phyloP scores from a whole-genome alignment of 1,140 invertebrate genomes.

The Macrobrachium rosenbergii region DNA sequence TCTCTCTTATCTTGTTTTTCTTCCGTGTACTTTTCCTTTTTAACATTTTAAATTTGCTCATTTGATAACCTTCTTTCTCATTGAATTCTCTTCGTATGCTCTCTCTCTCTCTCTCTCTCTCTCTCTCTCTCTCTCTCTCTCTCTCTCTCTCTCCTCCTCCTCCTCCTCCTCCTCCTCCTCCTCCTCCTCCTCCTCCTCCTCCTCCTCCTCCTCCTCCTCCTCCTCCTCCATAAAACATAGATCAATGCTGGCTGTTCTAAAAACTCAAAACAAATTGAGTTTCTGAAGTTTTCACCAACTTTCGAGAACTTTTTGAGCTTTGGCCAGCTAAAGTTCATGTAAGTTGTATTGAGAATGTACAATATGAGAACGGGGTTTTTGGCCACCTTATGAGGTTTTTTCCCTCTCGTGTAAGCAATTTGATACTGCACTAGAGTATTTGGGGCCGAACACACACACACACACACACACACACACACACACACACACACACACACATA shows the following conservation, averaged over 20 bases:
- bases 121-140: not conserved
- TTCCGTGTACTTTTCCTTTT: not conserved
- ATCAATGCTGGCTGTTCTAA: conserved; percentile 59
- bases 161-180: not conserved
- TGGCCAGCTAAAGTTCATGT: conserved; percentile 47
- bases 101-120: too few relatives aligned
- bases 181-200: not conserved
- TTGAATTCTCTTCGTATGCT: too few relatives aligned
- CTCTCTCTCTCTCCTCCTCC: not conserved
- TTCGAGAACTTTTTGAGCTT: conserved; percentile 39
- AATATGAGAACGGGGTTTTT: conserved; percentile 46
- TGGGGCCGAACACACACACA: too few relatives aligned
- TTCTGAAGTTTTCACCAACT: conserved; percentile 54
- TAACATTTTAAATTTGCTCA: not conserved
- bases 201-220: not conserved
- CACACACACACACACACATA: too few relatives aligned
- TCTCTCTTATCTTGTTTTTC: not conserved
- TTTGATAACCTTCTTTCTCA: too few relatives aligned
- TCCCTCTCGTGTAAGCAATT: conserved; percentile 39
- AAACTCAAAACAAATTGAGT: conserved; percentile 61
- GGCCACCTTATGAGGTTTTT: conserved; percentile 24
- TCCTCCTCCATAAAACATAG: conserved; percentile 48
- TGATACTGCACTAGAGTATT: conserved; percentile 29
- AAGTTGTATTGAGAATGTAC: conserved; percentile 56
- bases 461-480: too few relatives aligned